Evolutionary conservation across 2,113 vertebrate genomes (phyloP).

Genomic region (Poeciliopsis retropinna): DNA sequence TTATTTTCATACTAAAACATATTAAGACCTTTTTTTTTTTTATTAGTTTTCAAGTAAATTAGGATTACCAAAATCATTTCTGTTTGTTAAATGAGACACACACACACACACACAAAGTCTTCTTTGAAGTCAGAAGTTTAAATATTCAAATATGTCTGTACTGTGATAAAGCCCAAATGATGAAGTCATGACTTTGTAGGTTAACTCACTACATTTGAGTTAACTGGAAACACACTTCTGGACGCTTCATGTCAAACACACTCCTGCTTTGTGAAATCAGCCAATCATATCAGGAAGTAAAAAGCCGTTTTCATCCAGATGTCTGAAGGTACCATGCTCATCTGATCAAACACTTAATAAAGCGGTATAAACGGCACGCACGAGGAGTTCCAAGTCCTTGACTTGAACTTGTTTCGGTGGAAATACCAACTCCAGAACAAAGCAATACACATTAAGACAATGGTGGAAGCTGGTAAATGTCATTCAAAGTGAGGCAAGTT

Average conservation of each 20-base stretch:
- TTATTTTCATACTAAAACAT: not conserved
- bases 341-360: not conserved
- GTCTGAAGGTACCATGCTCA: not conserved
- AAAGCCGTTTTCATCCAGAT: not conserved
- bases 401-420: not conserved
- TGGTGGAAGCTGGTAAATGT: not conserved
- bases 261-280: not conserved
- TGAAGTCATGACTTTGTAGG: not conserved
- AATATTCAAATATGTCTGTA: not conserved
- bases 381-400: not conserved
- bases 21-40: too few relatives aligned
- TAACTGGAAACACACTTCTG: not conserved
- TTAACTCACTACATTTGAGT: not conserved
- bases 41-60: too few relatives aligned
- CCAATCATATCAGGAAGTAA: not conserved
- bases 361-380: not conserved
- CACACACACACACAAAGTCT: not conserved
- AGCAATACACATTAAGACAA: not conserved
- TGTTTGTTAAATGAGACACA: too few relatives aligned
- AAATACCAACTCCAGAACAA: not conserved
- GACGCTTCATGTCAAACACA: not conserved
- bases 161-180: not conserved
- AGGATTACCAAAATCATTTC: too few relatives aligned
- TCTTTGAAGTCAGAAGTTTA: not conserved
- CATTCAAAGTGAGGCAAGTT: not conserved